phyloP scores from a whole-genome alignment of 2,797 vertebrate species.

The Propithecus deckenii region DNA sequence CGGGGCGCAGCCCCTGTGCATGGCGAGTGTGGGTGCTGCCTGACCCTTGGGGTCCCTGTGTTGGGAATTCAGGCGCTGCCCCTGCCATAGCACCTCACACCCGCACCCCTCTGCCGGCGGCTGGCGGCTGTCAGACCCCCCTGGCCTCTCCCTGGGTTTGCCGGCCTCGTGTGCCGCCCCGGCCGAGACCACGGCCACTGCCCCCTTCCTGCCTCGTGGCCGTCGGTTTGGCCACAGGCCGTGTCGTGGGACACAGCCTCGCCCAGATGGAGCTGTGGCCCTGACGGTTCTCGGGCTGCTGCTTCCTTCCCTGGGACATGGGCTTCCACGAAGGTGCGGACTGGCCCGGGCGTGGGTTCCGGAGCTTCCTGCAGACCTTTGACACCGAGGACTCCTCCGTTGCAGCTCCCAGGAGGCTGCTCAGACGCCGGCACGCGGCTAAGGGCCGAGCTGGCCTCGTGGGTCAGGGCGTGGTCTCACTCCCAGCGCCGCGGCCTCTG shows the following conservation, averaged over 20 bases:
- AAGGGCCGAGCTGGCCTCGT: accelerated
- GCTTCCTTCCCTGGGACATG: accelerated
- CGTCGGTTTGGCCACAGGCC: not conserved
- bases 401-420: not conserved
- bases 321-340: not conserved
- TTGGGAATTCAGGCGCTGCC: accelerated
- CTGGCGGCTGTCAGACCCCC: not conserved
- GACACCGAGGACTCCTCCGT: not conserved
- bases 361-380: not conserved
- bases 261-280: not conserved
- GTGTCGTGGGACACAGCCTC: not conserved
- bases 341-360: not conserved
- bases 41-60: not conserved
- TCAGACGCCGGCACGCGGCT: accelerated
- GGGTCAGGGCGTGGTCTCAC: not conserved
- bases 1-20: accelerated
- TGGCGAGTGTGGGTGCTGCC: not conserved
- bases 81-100: not conserved
- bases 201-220: too few species aligned
- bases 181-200: not conserved
- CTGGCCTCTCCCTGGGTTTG: not conserved
- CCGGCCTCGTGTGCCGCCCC: not conserved
- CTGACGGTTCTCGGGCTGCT: not conserved
- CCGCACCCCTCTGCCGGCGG: not conserved
- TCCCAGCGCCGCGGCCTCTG: not conserved